Base-by-base conservation (phyloP, 1,140 invertebrate genomes). In the Aphaenogaster rudis region DNA sequence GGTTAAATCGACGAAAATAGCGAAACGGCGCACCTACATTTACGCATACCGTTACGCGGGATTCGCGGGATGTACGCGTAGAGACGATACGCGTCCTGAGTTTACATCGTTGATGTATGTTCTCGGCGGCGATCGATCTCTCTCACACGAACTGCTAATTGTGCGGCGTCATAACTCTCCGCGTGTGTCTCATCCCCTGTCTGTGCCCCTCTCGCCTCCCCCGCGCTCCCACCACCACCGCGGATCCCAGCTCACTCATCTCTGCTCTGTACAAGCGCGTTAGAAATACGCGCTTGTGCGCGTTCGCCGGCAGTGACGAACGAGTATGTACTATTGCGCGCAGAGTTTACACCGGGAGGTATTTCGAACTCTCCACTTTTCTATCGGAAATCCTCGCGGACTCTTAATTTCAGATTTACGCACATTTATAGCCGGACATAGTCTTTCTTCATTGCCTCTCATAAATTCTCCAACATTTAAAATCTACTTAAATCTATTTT, bases 141-240 rank as follows among this genome's bases (percentile, higher is more conserved):
- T 95, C 95, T 95, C 94, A 94, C 95, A 94, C 94, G 94, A 95
- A 94, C 95, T 95, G 95, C 95, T 95, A 95, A 95, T 95, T 95
- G 95, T 94, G 93, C 93, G 93, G 93, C 94, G 93, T 95, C 95
- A 95, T 95, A 95, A 95, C 92, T 95, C 94, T 95, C 94, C 88
- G 87, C 66, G 79, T 54, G 87, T 76, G 76, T 84, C 77, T 87
- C 90, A 84, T 81, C 89, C 89, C 90, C 61, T 66, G 69, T 45
- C 66, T 59, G 64, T 63, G 11, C 11, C 42, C 11, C 81, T 28
- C 50, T 11, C 33, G 33, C 48, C 39, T 48, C 6, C 52, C 63
- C 11, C 17, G 48, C 57, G 72, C 21, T 50, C 3, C n/a, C 52
- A 48, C 42, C 74, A 13, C 15, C 28, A 33, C 9, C 52, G n/a